A percentile compares a stretch with the other conserved stretches of the same genome.
phyloP scores from a whole-genome alignment of 2,113 vertebrate genomes.

The Felis catus region F.catus_Fca126_mat1.0 CM031424.1:22539001-22539500 shows the following conservation, averaged over 20 bases:
- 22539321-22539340: not conserved
- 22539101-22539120: not conserved
- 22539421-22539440: not conserved
- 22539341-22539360: not conserved
- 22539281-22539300: not conserved
- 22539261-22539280: not conserved
- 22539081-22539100: not conserved
- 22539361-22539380: not conserved
- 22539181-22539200: not conserved
- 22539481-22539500: not conserved
- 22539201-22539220: not conserved
- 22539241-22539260: not conserved
- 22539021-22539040: not conserved
- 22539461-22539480: not conserved
- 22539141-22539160: not conserved
- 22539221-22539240: not conserved
- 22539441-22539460: constrained; percentile 4
- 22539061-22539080: not conserved
- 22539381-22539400: not conserved
- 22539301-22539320: not conserved
- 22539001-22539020: not conserved
- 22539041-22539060: not conserved
- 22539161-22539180: not conserved
- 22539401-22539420: not conserved
- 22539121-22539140: not conserved